Conservation (phyloP, 1,140 invertebrate genomes). For the Hycleus cichorii region DNA sequence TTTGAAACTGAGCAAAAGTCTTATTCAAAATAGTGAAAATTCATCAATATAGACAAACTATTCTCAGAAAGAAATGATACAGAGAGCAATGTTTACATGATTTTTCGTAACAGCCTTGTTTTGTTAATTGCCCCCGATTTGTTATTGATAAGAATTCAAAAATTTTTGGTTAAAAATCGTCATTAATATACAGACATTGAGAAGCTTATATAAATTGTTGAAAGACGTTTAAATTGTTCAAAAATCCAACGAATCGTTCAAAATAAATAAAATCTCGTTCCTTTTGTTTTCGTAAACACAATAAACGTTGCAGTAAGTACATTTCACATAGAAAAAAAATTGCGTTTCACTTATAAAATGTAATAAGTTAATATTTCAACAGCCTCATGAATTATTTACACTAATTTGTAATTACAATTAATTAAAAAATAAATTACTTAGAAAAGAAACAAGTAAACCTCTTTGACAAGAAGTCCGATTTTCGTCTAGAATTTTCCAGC, state of each 20-base stretch:
- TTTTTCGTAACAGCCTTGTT: conserved; percentile 22
- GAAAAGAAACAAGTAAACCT: too few species aligned
- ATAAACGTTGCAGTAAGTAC: conserved; percentile 26
- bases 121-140: conserved; percentile 5
- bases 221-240: conserved; percentile 5
- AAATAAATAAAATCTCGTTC: too few species aligned
- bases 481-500: too few species aligned
- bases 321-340: conserved; percentile 24
- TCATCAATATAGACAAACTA: conserved; percentile 5
- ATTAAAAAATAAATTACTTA: conserved; percentile 18
- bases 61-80: background rate
- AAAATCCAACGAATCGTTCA: too few species aligned
- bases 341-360: conserved; percentile 29
- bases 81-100: conserved; percentile 18
- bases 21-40: conserved; percentile 14
- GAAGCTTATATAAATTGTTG: conserved; percentile 7
- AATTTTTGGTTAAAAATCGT: background rate
- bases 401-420: conserved; percentile 26
- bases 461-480: conserved; percentile 5
- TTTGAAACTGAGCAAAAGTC: conserved; percentile 4
- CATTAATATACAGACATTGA: conserved; percentile 12
- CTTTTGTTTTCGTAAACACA: too few species aligned
- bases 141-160: too few species aligned
- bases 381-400: conserved; percentile 35
- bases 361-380: conserved; percentile 38